Base-by-base conservation (phyloP, 2,888 invertebrate species). In the Listrodromus nycthemerus region DNA sequence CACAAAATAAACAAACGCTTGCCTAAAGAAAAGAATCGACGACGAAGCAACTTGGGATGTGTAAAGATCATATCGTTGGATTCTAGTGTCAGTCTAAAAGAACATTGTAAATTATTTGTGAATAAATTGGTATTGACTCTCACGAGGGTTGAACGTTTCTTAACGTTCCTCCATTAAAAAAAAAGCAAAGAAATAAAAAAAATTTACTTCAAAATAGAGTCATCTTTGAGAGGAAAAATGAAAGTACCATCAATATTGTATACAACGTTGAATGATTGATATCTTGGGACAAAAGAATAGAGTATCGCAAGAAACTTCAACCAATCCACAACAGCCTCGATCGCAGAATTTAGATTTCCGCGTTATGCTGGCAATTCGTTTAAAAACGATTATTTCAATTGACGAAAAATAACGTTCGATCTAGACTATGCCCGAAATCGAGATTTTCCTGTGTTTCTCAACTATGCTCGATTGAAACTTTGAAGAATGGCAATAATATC, bases 391-490 rank as follows among this genome's bases (percentile, higher is more conserved):
- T 55, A 55, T 55, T 52, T 33, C 3, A 4, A 41, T 55, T 16
- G 24, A 37, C n/a, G 27, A 27, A 27, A 50, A 21, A 30, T 27
- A 10, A 55, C 7, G 21, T 52, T 52, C 19, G 8, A 19, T 7
- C 21, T 30, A 50, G n/a, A 19, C 24, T 30, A 50, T 10, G 24
- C 6, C 37, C 55, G 16, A 7, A 71, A 71, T 71, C 71, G 13
- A 58, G 37, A 13, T 27, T 61, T 19, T 45, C 27, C 45, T 50
- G 33, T 30, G 65, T 37, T 83, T 69, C 27, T 80, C 67, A 48
- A 77, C 50, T 63, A 69, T 77, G 83, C 83, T 83, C 83, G 77
- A 80, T 83, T 16, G 76, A 80, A 80, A 80, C 10, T 83, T 63
- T 67, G 67, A 65, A 75, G 50, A 66, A 79, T 66, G 70, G 75